phyloP scores from a whole-genome alignment of 2,888 invertebrate genomes.

The Monochamus alternatus region DNA sequence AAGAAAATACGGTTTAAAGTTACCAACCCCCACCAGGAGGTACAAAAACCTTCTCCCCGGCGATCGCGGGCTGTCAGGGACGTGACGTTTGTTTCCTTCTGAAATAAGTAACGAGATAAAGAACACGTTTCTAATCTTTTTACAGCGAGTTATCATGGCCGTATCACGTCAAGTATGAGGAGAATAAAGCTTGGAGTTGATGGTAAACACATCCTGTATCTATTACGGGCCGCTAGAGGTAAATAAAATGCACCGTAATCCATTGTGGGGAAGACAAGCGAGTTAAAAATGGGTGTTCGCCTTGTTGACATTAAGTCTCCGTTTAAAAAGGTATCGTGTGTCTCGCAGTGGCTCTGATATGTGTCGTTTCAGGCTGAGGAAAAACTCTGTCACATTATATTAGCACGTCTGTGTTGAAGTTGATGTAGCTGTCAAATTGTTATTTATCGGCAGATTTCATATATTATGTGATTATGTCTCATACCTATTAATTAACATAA shows the following conservation, averaged over 20 bases:
- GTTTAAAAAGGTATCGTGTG: no score
- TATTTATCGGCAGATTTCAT: no score
- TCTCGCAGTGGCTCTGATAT: no score
- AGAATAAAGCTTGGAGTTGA: constrained; percentile 7
- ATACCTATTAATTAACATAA: no score
- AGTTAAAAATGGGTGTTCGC: background rate
- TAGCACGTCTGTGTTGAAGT: no score
- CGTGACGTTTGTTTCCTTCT: constrained; percentile 12
- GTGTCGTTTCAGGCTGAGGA: no score
- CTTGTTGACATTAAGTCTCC: background rate
- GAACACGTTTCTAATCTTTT: constrained; percentile 26
- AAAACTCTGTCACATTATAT: no score
- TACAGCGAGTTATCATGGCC: constrained; percentile 27
- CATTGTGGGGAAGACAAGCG: background rate
- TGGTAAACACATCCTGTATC: constrained; percentile 35
- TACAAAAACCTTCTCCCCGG: constrained; percentile 13
- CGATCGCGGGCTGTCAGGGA: constrained; percentile 2
- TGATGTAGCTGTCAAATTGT: no score
- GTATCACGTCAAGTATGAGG: constrained; percentile 20
- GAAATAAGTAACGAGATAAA: constrained; percentile 33
- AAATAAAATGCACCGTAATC: constrained; percentile 9
- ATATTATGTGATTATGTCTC: no score
- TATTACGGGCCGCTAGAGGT: constrained; percentile 19
- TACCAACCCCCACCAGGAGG: background rate
- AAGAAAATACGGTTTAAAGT: background rate